Conservation (phyloP, 2,113 vertebrate genomes). For the Halcyon senegalensis region DNA sequence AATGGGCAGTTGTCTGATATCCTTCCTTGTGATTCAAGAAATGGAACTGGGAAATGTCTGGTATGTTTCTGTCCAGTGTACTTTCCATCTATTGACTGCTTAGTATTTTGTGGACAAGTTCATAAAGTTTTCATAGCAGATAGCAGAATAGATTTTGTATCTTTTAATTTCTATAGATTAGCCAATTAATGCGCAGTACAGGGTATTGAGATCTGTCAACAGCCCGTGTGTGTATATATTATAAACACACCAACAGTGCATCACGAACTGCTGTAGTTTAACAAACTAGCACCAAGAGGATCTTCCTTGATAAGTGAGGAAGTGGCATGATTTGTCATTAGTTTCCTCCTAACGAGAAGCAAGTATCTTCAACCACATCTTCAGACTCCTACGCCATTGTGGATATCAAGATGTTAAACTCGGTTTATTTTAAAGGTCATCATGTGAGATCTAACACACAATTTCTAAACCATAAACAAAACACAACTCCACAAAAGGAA, state of each 20-base stretch:
- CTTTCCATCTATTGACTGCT: neutral
- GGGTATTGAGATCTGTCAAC: neutral
- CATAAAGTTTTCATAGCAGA: neutral
- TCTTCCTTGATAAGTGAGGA: conserved; percentile 72
- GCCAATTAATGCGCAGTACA: neutral
- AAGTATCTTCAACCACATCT: conserved; percentile 78
- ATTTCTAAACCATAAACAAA: conserved; percentile 75
- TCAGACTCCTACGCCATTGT: conserved; percentile 70
- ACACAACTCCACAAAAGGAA: conserved; percentile 45
- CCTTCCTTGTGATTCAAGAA: neutral
- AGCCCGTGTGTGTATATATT: neutral
- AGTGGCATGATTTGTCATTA: conserved; percentile 78
- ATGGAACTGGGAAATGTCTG: neutral
- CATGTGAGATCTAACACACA: conserved; percentile 56
- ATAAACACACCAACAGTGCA: neutral
- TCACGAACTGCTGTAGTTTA: neutral
- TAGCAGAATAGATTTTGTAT: neutral
- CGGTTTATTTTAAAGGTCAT: conserved; percentile 78
- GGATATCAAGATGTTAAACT: conserved; percentile 66
- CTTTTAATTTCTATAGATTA: neutral
- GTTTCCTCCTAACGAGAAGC: conserved; percentile 77
- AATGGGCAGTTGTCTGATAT: neutral
- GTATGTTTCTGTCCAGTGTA: neutral
- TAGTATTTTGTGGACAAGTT: neutral
- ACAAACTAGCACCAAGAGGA: neutral